These are phyloP conservation scores for Poecilia velifera DNA, from an alignment of 2,797 vertebrate species.

Conservation along the genomic window DNA sequence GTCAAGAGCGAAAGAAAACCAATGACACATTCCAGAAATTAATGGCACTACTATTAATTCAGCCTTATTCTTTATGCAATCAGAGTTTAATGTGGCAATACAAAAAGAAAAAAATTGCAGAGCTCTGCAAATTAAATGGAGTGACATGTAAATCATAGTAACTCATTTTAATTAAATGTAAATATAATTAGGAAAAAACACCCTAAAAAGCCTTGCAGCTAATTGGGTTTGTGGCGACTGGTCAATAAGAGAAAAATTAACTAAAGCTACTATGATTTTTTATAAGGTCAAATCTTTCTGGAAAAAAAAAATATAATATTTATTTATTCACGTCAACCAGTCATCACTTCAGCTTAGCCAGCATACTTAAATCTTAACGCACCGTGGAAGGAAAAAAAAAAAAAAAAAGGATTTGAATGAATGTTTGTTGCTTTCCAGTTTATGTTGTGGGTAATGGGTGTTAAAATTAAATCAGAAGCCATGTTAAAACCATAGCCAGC, in stretches of 20 bases:
- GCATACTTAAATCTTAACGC: not conserved
- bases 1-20: slow-evolving; percentile 13
- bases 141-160: not conserved
- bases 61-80: slow-evolving; percentile 22
- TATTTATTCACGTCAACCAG: not conserved
- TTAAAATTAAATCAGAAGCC: not conserved
- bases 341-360: not conserved
- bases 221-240: not conserved
- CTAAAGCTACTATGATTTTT: not conserved
- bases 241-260: not conserved
- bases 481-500: not conserved
- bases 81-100: slow-evolving; percentile 12
- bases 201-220: not conserved
- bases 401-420: not conserved
- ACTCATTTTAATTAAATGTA: slow-evolving; percentile 1
- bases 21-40: slow-evolving; percentile 33
- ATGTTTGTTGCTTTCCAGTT: not conserved
- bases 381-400: not conserved
- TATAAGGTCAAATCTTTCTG: not conserved
- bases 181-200: not conserved
- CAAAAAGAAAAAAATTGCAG: slow-evolving; percentile 2
- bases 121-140: slow-evolving; percentile 2
- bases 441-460: not conserved
- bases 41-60: not conserved
- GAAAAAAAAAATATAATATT: not conserved